phyloP scores from a whole-genome alignment of 2,113 vertebrate genomes.

The Sander vitreus region DNA sequence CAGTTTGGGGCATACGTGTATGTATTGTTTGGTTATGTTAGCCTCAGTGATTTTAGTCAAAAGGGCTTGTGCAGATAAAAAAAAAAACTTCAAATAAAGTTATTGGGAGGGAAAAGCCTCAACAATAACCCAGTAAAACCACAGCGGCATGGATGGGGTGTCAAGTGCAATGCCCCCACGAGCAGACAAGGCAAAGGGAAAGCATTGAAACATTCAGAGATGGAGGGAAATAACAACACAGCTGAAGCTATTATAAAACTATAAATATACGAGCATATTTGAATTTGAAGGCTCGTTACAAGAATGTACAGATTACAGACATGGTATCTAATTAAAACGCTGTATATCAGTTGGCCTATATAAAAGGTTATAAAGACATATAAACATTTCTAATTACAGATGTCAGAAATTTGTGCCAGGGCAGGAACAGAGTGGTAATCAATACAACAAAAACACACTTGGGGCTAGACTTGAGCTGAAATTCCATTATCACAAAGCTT shows the following conservation, averaged over 20 bases:
- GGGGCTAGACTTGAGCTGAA: conserved; percentile 5
- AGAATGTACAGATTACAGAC: conserved; percentile 6
- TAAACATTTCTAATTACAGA: conserved; percentile 45
- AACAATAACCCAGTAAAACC: no score
- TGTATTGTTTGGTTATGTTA: no score
- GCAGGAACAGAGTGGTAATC: conserved; percentile 19
- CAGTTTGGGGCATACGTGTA: no score
- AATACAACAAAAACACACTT: conserved; percentile 39
- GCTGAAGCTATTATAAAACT: background rate
- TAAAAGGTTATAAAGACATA: conserved; percentile 8
- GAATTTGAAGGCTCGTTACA: background rate
- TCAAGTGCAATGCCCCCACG: background rate
- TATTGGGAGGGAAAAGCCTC: no score
- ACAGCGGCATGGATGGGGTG: no score
- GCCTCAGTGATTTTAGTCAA: no score
- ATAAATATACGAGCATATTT: no score
- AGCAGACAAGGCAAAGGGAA: background rate
- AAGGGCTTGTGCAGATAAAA: no score
- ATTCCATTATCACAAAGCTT: conserved; percentile 54
- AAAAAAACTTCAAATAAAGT: no score
- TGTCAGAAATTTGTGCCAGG: background rate
- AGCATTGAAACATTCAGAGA: background rate
- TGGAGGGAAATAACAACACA: conserved; percentile 14
- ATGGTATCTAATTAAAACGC: conserved; percentile 4
- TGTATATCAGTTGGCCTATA: background rate